Evolutionary conservation across 2,113 vertebrate genomes (phyloP).

Genomic region (Phaethornis superciliosus): DNA sequence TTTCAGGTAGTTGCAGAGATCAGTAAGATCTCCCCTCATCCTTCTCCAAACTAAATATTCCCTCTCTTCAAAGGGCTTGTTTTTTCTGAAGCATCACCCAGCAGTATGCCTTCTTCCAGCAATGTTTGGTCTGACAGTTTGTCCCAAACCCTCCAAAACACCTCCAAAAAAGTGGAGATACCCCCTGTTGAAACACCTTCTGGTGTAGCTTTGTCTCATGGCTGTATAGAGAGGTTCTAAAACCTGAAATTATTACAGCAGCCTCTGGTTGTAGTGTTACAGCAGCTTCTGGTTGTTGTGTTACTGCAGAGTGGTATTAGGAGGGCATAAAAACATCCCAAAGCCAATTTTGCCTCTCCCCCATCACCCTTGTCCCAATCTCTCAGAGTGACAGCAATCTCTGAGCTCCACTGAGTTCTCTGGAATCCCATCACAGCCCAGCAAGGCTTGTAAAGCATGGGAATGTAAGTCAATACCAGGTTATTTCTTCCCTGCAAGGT

Average conservation of each 20-base stretch:
- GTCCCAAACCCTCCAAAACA: not conserved
- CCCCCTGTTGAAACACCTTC: not conserved
- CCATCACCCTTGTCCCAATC: rapidly evolving
- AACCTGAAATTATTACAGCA: not conserved
- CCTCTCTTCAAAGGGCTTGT: no score
- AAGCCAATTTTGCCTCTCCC: not conserved
- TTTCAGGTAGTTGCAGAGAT: no score
- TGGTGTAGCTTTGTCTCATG: rapidly evolving
- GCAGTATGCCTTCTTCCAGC: not conserved
- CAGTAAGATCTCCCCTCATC: no score
- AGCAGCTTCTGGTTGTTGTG: not conserved
- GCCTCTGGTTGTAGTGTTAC: not conserved
- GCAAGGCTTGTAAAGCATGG: not conserved
- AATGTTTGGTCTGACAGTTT: rapidly evolving
- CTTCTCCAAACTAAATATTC: no score
- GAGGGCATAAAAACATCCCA: not conserved
- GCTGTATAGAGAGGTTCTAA: not conserved
- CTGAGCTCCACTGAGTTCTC: not conserved
- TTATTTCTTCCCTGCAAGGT: not conserved
- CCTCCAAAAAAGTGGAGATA: rapidly evolving
- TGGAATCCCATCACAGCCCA: not conserved
- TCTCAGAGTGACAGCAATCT: not conserved
- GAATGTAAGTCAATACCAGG: not conserved
- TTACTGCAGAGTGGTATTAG: not conserved
- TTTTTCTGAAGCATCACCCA: not conserved